These are phyloP conservation scores for Orthonevra nobilis DNA, from an alignment of 2,888 invertebrate species.

Conservation along the genomic window DNA sequence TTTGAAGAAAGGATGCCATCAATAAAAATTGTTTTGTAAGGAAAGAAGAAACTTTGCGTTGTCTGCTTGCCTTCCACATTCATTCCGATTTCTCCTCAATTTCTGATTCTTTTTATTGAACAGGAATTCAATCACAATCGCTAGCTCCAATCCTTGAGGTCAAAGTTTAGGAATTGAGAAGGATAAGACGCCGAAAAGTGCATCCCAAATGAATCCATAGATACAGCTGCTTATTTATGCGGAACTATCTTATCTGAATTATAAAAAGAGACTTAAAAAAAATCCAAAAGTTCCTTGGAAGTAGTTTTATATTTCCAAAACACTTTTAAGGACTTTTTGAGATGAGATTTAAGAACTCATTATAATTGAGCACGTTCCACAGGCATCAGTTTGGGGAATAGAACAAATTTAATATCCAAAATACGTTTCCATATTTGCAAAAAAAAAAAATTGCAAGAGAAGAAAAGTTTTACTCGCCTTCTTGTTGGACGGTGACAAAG, in stretches of 20 bases:
- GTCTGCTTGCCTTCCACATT: background rate
- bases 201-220: background rate
- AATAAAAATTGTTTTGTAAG: slow-evolving; percentile 68
- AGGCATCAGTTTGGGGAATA: background rate
- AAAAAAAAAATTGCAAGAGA: slow-evolving; percentile 8
- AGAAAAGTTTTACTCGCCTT: slow-evolving; percentile 32
- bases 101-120: slow-evolving; percentile 17
- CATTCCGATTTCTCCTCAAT: slow-evolving; percentile 13
- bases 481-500: slow-evolving; percentile 52
- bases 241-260: slow-evolving; percentile 11
- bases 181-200: slow-evolving; percentile 10
- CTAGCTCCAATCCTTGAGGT: slow-evolving; percentile 10
- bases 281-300: background rate
- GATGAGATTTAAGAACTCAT: slow-evolving; percentile 56
- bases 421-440: slow-evolving; percentile 19
- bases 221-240: background rate
- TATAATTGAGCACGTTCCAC: slow-evolving; percentile 61
- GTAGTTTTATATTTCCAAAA: too few species aligned
- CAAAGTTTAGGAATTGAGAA: slow-evolving; percentile 40
- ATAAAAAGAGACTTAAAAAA: too few species aligned
- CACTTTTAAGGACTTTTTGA: slow-evolving; percentile 25
- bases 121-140: background rate
- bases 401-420: slow-evolving; percentile 13
- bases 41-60: slow-evolving; percentile 53
- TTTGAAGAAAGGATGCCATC: slow-evolving; percentile 67